Evolutionary conservation across 1,140 invertebrate species (phyloP).

Genomic region (Thaumetopoea pityocampa): DNA sequence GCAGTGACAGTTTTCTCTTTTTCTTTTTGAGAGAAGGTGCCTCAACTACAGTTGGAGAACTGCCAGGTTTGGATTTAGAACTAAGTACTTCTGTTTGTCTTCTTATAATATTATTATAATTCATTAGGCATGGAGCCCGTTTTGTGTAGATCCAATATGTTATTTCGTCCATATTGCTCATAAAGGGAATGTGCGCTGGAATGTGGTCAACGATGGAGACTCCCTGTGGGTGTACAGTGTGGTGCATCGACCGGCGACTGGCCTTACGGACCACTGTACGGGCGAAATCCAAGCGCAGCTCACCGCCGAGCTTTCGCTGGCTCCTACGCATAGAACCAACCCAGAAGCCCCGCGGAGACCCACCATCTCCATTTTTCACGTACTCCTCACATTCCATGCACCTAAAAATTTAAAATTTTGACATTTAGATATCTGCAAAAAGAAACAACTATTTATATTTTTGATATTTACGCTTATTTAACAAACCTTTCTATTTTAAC

Average conservation of each 20-base stretch:
- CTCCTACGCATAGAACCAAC: conserved; percentile 23
- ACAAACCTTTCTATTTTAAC: too few species aligned
- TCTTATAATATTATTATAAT: conserved; percentile 54
- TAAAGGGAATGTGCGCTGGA: conserved; percentile 39
- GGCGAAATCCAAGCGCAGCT: conserved; percentile 32
- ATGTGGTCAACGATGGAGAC: conserved; percentile 5
- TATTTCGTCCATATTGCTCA: conserved; percentile 67
- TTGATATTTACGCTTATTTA: too few species aligned
- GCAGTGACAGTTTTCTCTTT: conserved; percentile 47
- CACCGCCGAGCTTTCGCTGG: conserved; percentile 28
- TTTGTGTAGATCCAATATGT: conserved; percentile 62
- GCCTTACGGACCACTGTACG: conserved; percentile 25
- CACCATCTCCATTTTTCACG: conserved; percentile 38
- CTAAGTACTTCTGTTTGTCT: conserved; percentile 44
- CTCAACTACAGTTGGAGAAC: conserved; percentile 32
- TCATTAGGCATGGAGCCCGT: conserved; percentile 57
- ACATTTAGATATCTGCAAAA: too few species aligned
- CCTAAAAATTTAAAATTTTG: conserved; percentile 33
- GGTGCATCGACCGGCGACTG: conserved; percentile 13
- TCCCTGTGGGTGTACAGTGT: conserved; percentile 8
- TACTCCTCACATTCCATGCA: conserved; percentile 52
- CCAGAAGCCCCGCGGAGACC: conserved; percentile 13
- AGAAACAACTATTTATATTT: too few species aligned
- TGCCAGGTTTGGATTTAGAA: conserved; percentile 37
- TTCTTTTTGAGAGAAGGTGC: conserved; percentile 43